phyloP scores from a whole-genome alignment of 2,888 invertebrate species.

The Hecatera dysodea region DNA sequence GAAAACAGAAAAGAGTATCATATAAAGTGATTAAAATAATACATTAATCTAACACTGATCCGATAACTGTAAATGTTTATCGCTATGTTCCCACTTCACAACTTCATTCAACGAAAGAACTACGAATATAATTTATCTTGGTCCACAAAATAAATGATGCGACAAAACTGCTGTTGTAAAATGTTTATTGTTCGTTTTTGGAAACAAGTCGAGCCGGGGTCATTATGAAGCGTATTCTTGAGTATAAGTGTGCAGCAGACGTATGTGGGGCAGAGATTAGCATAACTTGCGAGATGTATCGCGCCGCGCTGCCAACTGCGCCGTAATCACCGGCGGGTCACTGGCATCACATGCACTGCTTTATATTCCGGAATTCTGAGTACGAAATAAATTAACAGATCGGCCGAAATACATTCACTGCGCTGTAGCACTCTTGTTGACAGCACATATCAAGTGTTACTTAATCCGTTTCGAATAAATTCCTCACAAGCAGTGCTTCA shows the following conservation, averaged over 20 bases:
- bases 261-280: slow-evolving; percentile 36
- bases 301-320: slow-evolving; percentile 16
- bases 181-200: slow-evolving; percentile 28
- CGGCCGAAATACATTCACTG: neutral
- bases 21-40: neutral
- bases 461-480: slow-evolving; percentile 19
- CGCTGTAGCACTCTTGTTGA: neutral
- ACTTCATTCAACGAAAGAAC: neutral
- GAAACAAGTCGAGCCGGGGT: slow-evolving; percentile 4
- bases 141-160: slow-evolving; percentile 7
- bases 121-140: slow-evolving; percentile 2
- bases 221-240: slow-evolving; percentile 45
- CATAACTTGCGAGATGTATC: slow-evolving; percentile 32
- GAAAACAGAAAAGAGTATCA: neutral
- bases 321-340: neutral
- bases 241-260: slow-evolving; percentile 34
- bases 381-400: neutral
- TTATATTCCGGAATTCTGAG: neutral
- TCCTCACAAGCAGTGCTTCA: slow-evolving; percentile 5
- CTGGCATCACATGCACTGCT: neutral
- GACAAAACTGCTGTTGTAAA: slow-evolving; percentile 25
- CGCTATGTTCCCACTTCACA: neutral
- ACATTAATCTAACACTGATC: neutral
- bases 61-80: neutral
- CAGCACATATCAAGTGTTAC: neutral